phyloP scores from a whole-genome alignment of 2,888 invertebrate genomes.

The Conomelus anceps region DNA sequence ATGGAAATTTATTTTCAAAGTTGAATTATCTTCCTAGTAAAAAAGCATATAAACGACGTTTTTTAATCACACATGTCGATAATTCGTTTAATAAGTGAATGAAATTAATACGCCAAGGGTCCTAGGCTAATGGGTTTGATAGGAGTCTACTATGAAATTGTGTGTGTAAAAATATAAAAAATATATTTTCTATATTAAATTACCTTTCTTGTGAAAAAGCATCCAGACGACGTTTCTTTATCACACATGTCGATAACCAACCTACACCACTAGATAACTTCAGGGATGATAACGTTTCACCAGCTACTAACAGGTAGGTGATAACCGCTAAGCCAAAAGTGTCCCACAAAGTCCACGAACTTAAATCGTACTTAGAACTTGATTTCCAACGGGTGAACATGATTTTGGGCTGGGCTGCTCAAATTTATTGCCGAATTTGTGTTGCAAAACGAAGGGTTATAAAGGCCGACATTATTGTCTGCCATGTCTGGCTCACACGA shows the following conservation, averaged over 20 bases:
- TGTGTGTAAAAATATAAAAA: too few species aligned
- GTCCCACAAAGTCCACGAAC: background rate
- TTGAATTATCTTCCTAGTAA: constrained; percentile 51
- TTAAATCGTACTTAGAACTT: background rate
- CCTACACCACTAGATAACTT: background rate
- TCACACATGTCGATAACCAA: constrained; percentile 53
- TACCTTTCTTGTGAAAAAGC: constrained; percentile 60
- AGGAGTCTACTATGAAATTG: too few species aligned
- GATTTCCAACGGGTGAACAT: background rate
- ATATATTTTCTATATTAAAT: constrained; percentile 34
- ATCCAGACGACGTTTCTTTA: constrained; percentile 59
- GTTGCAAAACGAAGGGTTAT: background rate
- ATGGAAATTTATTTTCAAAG: too few species aligned
- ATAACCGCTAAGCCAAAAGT: too few species aligned
- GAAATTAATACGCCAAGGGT: too few species aligned
- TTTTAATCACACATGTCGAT: constrained; percentile 60
- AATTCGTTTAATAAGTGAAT: too few species aligned
- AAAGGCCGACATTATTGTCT: background rate
- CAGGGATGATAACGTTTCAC: background rate
- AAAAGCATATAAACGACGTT: constrained; percentile 61
- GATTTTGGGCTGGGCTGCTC: too few species aligned
- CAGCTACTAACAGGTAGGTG: background rate
- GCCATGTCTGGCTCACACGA: background rate
- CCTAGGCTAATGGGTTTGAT: too few species aligned
- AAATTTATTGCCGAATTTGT: background rate